Evolutionary conservation across 92 coral and sea anemone species (phyloP).

Genomic region (Scolanthus callimorphus): DNA sequence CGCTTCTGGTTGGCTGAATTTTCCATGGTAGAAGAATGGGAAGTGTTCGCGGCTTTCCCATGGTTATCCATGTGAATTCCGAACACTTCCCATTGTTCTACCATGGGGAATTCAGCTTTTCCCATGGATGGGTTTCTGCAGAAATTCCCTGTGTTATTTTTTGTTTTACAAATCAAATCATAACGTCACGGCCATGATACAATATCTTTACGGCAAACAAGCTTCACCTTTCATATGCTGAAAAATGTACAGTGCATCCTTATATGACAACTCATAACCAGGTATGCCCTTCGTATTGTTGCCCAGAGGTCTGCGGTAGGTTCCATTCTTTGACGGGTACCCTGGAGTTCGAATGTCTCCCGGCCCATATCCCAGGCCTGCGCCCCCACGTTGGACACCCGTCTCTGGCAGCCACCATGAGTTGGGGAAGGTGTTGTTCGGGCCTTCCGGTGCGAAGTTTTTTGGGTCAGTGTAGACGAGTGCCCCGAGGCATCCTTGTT

Average conservation of each 20-base stretch:
- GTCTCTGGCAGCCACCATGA: constrained; percentile 89
- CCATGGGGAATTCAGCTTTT: too few relatives aligned
- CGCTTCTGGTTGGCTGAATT: too few relatives aligned
- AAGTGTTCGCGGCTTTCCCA: too few relatives aligned
- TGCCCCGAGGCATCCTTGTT: constrained; percentile 71
- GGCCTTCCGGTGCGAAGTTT: constrained; percentile 80
- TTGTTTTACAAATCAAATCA: too few relatives aligned
- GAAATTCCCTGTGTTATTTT: too few relatives aligned
- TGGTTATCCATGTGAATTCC: too few relatives aligned
- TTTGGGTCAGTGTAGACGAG: constrained; percentile 82
- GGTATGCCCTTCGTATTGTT: constrained; percentile 53
- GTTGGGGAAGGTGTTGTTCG: constrained; percentile 62
- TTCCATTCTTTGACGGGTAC: constrained; percentile 75
- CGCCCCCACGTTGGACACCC: constrained; percentile 87
- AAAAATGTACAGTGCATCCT: constrained; percentile 72
- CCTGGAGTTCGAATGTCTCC: constrained; percentile 93
- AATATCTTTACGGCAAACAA: too few relatives aligned
- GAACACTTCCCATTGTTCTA: too few relatives aligned
- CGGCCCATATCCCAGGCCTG: constrained; percentile 34
- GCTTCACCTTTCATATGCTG: constrained; percentile 77
- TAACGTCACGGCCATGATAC: too few relatives aligned
- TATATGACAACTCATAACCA: constrained; percentile 67
- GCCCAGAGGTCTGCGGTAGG: constrained; percentile 46
- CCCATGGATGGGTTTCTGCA: too few relatives aligned
- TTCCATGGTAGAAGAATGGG: neutral